Conservation (phyloP, 2,888 invertebrate species). For the Antheraea yamamai region DNA sequence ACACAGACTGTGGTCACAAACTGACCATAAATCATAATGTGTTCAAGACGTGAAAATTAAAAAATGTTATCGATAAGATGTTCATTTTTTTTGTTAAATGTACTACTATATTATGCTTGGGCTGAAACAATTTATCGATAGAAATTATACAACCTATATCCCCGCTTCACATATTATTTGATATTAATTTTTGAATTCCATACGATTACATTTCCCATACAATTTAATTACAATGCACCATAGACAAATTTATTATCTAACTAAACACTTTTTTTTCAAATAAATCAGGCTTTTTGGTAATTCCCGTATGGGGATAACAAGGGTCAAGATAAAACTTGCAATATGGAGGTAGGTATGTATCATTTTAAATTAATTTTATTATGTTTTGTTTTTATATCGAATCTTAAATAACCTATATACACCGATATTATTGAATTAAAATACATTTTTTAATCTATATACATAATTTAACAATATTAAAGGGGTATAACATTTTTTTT, state of each 20-base stretch:
- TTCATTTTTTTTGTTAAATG: too few relatives aligned
- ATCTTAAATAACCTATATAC: neutral
- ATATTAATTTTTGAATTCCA: constrained; percentile 31
- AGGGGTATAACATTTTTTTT: neutral
- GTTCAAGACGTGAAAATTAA: too few relatives aligned
- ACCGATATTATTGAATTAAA: constrained; percentile 1
- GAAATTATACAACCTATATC: constrained; percentile 27
- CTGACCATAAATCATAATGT: too few relatives aligned
- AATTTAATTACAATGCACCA: constrained; percentile 63
- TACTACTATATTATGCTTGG: neutral
- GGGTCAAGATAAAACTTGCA: constrained; percentile 54
- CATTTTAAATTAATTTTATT: constrained; percentile 12
- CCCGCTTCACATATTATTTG: constrained; percentile 22
- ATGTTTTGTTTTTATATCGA: constrained; percentile 6
- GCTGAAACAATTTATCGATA: constrained; percentile 32
- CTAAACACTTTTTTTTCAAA: constrained; percentile 48
- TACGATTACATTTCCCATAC: constrained; percentile 16
- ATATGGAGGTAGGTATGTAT: constrained; percentile 66
- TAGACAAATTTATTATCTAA: constrained; percentile 48
- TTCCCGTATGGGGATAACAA: constrained; percentile 51
- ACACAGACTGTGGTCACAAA: too few relatives aligned
- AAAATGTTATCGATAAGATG: too few relatives aligned
- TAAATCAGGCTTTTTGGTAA: constrained; percentile 75
- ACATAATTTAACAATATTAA: constrained; percentile 7
- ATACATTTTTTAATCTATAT: neutral